Evolutionary conservation across 2,888 invertebrate genomes (phyloP).

Genomic region (Hedychridium roseum): DNA sequence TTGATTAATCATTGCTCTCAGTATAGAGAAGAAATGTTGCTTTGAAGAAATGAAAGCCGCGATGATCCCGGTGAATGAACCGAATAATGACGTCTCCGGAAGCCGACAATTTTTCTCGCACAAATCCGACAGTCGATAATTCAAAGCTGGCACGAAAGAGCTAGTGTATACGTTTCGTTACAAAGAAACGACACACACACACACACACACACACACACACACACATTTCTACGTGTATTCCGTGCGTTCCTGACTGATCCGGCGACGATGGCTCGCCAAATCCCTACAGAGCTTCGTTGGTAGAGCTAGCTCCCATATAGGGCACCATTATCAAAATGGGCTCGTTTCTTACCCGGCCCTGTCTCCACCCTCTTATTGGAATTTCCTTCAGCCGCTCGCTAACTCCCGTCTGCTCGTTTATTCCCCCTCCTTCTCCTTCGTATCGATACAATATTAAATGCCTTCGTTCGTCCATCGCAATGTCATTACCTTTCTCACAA

Average conservation of each 20-base stretch:
- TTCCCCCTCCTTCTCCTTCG: conserved; percentile 10
- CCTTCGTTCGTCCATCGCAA: too few relatives aligned
- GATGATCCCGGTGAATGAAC: conserved; percentile 7
- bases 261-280: conserved; percentile 55
- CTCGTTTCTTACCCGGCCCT: conserved; percentile 52
- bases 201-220: conserved; percentile 1
- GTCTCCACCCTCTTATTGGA: conserved; percentile 50
- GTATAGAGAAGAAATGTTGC: too few relatives aligned
- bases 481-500: too few relatives aligned
- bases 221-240: conserved; percentile 15
- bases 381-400: conserved; percentile 42
- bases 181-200: conserved; percentile 9
- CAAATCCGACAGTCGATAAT: conserved; percentile 49
- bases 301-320: conserved; percentile 52
- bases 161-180: too few relatives aligned
- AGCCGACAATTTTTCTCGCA: conserved; percentile 35
- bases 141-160: conserved; percentile 37
- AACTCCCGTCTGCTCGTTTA: conserved; percentile 32
- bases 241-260: conserved; percentile 43
- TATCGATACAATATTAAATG: too few relatives aligned
- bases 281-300: conserved; percentile 56
- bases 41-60: neutral
- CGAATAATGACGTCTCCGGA: conserved; percentile 8
- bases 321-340: conserved; percentile 61
- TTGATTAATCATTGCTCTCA: too few relatives aligned